Conservation (phyloP, 2,113 vertebrate species). For the Dendropsophus ebraccatus region DNA sequence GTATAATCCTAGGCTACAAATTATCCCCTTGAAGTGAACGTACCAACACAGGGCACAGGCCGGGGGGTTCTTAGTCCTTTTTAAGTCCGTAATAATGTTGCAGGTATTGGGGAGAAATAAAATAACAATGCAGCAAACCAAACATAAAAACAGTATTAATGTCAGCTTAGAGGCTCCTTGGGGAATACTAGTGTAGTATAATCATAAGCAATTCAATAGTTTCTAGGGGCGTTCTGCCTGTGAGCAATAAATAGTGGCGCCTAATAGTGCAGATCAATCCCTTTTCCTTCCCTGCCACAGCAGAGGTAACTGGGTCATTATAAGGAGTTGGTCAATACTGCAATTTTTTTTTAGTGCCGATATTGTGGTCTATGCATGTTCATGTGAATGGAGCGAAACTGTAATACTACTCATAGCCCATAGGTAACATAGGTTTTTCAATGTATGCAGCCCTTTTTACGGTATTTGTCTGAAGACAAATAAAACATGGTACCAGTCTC, state of each 20-base stretch:
- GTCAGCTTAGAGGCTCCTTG: background rate
- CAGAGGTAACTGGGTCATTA: too few relatives aligned
- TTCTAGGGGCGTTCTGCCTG: background rate
- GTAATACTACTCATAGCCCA: too few relatives aligned
- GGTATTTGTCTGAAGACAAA: too few relatives aligned
- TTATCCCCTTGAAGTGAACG: background rate
- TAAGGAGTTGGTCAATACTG: too few relatives aligned
- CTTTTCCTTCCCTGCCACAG: background rate
- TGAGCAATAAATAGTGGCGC: background rate
- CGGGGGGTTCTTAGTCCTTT: background rate
- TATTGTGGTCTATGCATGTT: too few relatives aligned
- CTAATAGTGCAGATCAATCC: background rate
- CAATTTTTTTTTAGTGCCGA: too few relatives aligned
- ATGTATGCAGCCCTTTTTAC: too few relatives aligned
- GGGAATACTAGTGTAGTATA: background rate
- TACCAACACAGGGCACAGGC: background rate
- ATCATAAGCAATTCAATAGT: background rate
- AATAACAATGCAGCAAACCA: background rate
- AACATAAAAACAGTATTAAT: background rate
- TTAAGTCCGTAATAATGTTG: background rate
- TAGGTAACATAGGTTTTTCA: too few relatives aligned
- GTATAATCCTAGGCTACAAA: slow-evolving; percentile 23
- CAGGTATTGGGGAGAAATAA: background rate
- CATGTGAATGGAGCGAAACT: too few relatives aligned
- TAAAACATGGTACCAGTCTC: too few relatives aligned